These are phyloP conservation scores for Phoebastria nigripes DNA, from an alignment of 2,797 vertebrate species.

Conservation along the genomic window DNA sequence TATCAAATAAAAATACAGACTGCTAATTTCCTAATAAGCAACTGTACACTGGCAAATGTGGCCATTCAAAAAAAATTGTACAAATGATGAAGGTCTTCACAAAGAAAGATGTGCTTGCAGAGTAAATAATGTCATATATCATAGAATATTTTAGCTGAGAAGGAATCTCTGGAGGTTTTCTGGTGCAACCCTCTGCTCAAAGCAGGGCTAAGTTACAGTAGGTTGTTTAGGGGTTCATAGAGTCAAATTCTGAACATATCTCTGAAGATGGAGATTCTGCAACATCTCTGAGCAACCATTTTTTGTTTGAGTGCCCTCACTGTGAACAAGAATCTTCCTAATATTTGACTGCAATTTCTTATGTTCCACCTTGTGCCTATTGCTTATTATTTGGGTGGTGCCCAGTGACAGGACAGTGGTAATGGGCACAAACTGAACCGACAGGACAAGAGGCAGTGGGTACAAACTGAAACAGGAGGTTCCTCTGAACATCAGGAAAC, in stretches of 20 bases:
- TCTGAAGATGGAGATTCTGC: not conserved
- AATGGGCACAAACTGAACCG: not conserved
- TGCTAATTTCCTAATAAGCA: not conserved
- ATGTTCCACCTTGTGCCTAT: not conserved
- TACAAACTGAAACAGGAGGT: not conserved
- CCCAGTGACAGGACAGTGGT: not conserved
- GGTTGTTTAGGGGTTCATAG: fast-evolving
- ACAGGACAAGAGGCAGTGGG: not conserved
- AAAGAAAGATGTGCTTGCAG: not conserved
- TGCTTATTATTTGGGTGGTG: not conserved
- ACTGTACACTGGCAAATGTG: not conserved
- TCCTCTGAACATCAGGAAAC: not conserved
- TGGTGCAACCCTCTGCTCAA: not conserved
- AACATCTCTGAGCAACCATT: not conserved
- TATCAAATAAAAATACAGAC: not conserved
- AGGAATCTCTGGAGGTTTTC: not conserved
- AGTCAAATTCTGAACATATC: not conserved
- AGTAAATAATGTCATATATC: not conserved
- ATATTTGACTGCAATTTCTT: not conserved
- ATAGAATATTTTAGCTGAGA: not conserved
- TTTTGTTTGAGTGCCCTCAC: not conserved
- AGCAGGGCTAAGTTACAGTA: not conserved
- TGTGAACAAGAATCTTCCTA: not conserved
- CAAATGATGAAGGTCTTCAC: not conserved
- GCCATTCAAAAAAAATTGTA: fast-evolving